phyloP scores from a whole-genome alignment of 2,113 vertebrate species.

The Hemichromis elongatus region DNA sequence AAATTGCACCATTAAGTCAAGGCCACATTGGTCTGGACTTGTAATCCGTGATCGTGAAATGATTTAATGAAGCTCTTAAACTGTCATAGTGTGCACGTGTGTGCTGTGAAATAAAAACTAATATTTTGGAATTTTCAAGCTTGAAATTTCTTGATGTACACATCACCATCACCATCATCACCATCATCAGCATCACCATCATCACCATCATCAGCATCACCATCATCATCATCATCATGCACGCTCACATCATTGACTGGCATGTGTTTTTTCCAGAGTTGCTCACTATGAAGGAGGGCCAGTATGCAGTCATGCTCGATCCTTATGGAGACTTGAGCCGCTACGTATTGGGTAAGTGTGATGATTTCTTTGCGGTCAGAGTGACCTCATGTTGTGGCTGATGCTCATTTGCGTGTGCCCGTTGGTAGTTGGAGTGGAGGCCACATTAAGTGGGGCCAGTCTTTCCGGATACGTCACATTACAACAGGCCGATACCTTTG shows the following conservation, averaged over 20 bases:
- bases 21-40: not conserved
- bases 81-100: not conserved
- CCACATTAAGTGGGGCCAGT: conserved; percentile 90
- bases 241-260: not conserved
- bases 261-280: conserved; percentile 63
- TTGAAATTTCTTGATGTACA: not conserved
- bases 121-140: not conserved
- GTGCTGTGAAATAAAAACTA: not conserved
- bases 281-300: conserved; percentile 87
- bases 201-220: no score
- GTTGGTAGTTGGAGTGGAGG: conserved; percentile 82
- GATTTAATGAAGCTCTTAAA: not conserved
- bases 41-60: not conserved
- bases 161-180: no score
- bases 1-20: not conserved
- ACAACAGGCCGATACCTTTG: conserved; percentile 86
- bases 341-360: conserved; percentile 81
- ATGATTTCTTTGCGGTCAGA: not conserved
- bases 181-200: no score
- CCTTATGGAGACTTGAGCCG: conserved; percentile 88
- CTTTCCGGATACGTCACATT: conserved; percentile 86
- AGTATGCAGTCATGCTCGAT: conserved; percentile 88
- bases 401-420: not conserved
- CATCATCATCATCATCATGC: no score
- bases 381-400: not conserved